Evolutionary conservation across 2,888 invertebrate genomes (phyloP), one percentile per base, ranked within the genome.

Genomic region (Drosophila monieri): DNA sequence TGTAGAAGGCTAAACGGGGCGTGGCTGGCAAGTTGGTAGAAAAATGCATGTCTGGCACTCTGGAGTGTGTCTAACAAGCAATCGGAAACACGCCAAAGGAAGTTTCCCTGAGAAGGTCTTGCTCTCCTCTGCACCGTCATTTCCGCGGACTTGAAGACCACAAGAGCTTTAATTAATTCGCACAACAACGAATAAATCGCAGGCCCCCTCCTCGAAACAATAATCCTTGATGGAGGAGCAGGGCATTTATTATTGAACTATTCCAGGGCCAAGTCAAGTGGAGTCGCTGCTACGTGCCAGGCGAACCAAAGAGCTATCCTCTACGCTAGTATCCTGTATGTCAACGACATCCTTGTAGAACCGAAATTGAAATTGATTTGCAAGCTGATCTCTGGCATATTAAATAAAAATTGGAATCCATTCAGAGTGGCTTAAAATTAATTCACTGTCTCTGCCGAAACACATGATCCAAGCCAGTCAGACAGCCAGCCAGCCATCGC

Each of bases 161-260:
- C 10, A 54, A n/a, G 30, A 54, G 62, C 74, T 86, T 85, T 80
- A 84, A 86, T 86, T 84, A 84, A 85, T 87, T 85, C 80, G 61
- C 44, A 49, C 32, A 61, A 41, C 44, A 60, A 60, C 43, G 18
- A 41, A 15, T 37, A 41, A 41, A 15, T 41, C 60, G 52, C 71
- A 61, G 44, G 53, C 32, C 39, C 70, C 52, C 70, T 69, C 39
- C 80, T 76, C 62, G 83, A 83, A 90, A 88, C 84, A 80, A 87
- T 89, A 89, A 90, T 89, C 88, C 89, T 80, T 37, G 88, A 89
- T 87, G 84, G 89, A 90, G 90, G 78, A 88, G 79, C 79, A 81
- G 77, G 76, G 67, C 88, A 90, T 89, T 89, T 89, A 89, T 90
- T 90, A 89, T 90, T 88, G 89, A 89, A 78, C 78, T 77, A 75